Conservation (phyloP, 2,113 vertebrate species). For the Scortum barcoo region DNA sequence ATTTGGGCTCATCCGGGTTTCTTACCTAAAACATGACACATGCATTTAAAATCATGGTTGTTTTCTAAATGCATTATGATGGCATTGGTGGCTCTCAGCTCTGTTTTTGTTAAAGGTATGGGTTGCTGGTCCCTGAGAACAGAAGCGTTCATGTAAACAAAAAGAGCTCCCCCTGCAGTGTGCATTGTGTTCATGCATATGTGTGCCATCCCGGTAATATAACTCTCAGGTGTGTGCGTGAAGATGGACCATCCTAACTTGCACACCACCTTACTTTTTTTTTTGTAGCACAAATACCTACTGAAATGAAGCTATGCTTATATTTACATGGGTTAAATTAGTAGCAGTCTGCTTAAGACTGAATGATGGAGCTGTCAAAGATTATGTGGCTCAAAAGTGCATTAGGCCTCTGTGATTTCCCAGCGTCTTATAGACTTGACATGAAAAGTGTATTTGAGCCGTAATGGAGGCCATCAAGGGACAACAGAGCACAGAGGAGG, state of each 20-base stretch:
- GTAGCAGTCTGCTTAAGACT: slow-evolving; percentile 50
- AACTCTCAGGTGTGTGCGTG: neutral
- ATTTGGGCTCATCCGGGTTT: neutral
- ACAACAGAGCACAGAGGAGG: slow-evolving; percentile 41
- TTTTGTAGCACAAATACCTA: neutral
- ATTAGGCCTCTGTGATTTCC: slow-evolving; percentile 61
- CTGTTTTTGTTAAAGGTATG: neutral
- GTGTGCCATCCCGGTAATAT: neutral
- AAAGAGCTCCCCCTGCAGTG: slow-evolving; percentile 63
- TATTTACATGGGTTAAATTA: slow-evolving; percentile 39
- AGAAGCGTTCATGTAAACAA: slow-evolving; percentile 18
- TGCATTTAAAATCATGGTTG: neutral
- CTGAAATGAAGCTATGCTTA: neutral
- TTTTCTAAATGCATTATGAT: neutral
- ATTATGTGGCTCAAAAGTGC: slow-evolving; percentile 56
- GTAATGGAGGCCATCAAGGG: slow-evolving; percentile 63
- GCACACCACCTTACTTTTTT: neutral
- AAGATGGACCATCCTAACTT: neutral
- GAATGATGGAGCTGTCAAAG: slow-evolving; percentile 62
- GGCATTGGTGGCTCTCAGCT: neutral
- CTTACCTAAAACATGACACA: neutral
- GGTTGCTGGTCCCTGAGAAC: slow-evolving; percentile 1
- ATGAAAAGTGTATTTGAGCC: slow-evolving; percentile 58
- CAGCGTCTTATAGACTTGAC: slow-evolving; percentile 55
- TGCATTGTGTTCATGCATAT: slow-evolving; percentile 10